Evolutionary conservation across 1,140 invertebrate genomes (phyloP).

Genomic region (Drosophila equinoxialis): DNA sequence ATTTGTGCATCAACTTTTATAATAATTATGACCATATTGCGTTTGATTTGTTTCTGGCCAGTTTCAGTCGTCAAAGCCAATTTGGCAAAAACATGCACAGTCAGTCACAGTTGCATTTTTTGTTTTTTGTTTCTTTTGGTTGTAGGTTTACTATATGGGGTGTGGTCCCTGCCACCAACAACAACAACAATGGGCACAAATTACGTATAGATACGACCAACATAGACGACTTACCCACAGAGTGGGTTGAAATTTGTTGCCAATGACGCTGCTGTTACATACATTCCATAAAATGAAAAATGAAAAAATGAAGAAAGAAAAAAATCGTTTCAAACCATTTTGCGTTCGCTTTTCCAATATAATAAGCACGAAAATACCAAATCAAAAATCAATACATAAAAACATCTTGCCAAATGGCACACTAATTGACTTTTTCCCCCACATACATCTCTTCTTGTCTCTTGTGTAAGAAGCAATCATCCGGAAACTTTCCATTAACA

Average conservation of each 20-base stretch:
- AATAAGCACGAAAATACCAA: conserved; percentile 9
- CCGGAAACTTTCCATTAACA: conserved; percentile 1
- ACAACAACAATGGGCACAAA: conserved; percentile 31
- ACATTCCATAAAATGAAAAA: conserved; percentile 7
- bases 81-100: conserved; percentile 50
- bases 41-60: conserved; percentile 28
- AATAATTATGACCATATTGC: conserved; percentile 61
- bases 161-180: conserved; percentile 25
- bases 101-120: conserved; percentile 35
- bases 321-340: conserved; percentile 15
- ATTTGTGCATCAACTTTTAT: conserved; percentile 50
- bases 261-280: conserved; percentile 17
- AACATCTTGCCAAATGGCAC: background rate
- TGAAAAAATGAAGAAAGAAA: background rate
- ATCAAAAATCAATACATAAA: background rate
- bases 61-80: conserved; percentile 44
- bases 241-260: conserved; percentile 11
- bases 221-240: background rate
- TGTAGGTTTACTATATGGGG: conserved; percentile 12
- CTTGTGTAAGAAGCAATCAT: background rate
- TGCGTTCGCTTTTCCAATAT: conserved; percentile 9
- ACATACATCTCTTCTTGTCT: too few relatives aligned
- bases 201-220: conserved; percentile 8
- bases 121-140: conserved; percentile 1
- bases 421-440: too few relatives aligned